phyloP scores from a whole-genome alignment of 2,888 invertebrate genomes.

The Calameuta idolon region DNA sequence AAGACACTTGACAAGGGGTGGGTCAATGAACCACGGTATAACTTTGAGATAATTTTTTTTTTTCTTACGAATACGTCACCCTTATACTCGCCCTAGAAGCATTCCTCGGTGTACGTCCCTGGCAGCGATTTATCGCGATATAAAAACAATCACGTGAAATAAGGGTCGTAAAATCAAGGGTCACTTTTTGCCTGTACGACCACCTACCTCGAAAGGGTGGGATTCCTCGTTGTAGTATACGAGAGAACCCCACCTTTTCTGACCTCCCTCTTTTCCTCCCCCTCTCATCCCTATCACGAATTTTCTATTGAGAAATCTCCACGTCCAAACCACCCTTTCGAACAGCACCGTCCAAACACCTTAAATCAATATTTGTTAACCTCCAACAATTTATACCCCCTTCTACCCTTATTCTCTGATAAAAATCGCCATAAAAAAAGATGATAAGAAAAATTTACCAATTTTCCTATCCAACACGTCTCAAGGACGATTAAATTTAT shows the following conservation, averaged over 20 bases:
- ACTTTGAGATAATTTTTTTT: neutral
- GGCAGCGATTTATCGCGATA: constrained; percentile 2
- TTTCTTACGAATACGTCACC: neutral
- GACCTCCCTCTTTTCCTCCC: too few relatives aligned
- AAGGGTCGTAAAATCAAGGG: constrained; percentile 8
- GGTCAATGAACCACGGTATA: neutral
- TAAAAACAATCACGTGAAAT: constrained; percentile 3
- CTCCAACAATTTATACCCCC: neutral
- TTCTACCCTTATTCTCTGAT: neutral
- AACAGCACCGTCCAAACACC: neutral
- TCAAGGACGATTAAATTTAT: neutral
- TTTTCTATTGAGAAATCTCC: neutral
- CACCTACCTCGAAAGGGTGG: constrained; percentile 3
- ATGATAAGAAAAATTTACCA: neutral
- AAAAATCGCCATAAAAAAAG: neutral
- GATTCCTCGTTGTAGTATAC: neutral
- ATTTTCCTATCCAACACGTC: neutral
- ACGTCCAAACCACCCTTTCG: neutral
- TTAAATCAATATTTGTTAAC: neutral
- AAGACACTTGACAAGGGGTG: neutral
- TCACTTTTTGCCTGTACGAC: neutral
- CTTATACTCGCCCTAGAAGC: neutral
- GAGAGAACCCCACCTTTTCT: neutral
- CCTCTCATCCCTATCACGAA: neutral
- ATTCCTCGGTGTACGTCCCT: neutral